Conservation (phyloP, 2,888 invertebrate genomes). For the Apocheima hispidaria region DNA sequence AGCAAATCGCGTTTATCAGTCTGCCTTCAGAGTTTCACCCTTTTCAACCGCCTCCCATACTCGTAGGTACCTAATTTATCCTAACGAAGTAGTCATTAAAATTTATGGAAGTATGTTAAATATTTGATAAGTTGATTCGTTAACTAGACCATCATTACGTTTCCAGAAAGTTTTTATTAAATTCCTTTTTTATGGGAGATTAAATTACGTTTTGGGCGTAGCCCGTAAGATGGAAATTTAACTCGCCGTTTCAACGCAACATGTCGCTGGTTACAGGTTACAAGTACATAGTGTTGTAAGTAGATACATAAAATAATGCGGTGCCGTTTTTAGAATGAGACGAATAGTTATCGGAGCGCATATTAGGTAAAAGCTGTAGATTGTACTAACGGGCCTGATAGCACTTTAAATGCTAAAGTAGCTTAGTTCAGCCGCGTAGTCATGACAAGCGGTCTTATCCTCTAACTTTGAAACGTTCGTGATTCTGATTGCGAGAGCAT, state of each 20-base stretch:
- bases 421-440: not conserved
- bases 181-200: slow-evolving; percentile 25
- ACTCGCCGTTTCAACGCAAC: not conserved
- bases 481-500: no score
- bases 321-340: not conserved
- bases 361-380: not conserved
- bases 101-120: slow-evolving; percentile 32
- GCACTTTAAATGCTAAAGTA: not conserved
- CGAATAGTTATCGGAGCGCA: not conserved
- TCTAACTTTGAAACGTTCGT: no score
- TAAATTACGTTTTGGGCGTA: slow-evolving; percentile 10
- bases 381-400: not conserved
- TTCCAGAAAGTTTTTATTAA: slow-evolving; percentile 27
- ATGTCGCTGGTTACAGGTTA: no score
- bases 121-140: slow-evolving; percentile 34
- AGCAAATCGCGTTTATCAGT: slow-evolving; percentile 43
- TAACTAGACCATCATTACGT: slow-evolving; percentile 29
- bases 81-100: slow-evolving; percentile 33
- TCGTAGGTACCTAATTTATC: slow-evolving; percentile 32
- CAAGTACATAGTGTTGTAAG: no score
- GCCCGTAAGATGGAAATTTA: not conserved
- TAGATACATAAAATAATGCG: not conserved
- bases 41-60: slow-evolving; percentile 23
- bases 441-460: no score
- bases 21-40: slow-evolving; percentile 28